Evolutionary conservation across 2,113 vertebrate species (phyloP).

Genomic region (Heptranchias perlo): DNA sequence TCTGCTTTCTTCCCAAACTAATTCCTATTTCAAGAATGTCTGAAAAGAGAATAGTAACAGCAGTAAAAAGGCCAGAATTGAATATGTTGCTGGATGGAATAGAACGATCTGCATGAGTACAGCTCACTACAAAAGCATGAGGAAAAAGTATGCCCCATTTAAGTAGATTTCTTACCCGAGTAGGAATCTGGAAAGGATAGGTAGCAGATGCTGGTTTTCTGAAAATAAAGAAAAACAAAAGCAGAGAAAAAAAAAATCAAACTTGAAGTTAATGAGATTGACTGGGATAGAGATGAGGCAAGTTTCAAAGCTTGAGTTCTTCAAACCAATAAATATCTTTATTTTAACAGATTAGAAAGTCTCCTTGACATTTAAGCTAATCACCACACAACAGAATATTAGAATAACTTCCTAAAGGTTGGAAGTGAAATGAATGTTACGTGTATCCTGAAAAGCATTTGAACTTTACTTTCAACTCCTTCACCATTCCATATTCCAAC

Average conservation of each 20-base stretch:
- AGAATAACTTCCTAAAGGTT: neutral
- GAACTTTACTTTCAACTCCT: neutral
- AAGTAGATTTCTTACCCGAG: slow-evolving; percentile 66
- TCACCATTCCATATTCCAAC: neutral
- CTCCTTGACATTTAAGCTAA: neutral
- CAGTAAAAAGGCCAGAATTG: neutral
- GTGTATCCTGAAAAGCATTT: neutral
- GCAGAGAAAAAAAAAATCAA: neutral
- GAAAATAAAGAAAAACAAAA: slow-evolving; percentile 44
- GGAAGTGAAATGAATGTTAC: neutral
- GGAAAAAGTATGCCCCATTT: neutral
- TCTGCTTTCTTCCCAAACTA: neutral
- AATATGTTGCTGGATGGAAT: neutral
- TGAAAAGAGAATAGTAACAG: neutral
- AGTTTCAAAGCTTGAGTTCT: neutral
- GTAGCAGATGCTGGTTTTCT: slow-evolving; percentile 95
- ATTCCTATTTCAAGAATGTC: neutral
- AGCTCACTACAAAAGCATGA: neutral
- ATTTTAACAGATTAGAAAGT: neutral
- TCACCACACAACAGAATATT: neutral
- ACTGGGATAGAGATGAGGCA: neutral
- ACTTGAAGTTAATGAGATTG: neutral
- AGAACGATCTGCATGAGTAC: neutral
- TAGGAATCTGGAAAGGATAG: slow-evolving; percentile 94
- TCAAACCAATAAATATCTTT: neutral